Evolutionary conservation across 2,888 invertebrate genomes (phyloP).

Genomic region (Hydrotaea cyrtoneurina): DNA sequence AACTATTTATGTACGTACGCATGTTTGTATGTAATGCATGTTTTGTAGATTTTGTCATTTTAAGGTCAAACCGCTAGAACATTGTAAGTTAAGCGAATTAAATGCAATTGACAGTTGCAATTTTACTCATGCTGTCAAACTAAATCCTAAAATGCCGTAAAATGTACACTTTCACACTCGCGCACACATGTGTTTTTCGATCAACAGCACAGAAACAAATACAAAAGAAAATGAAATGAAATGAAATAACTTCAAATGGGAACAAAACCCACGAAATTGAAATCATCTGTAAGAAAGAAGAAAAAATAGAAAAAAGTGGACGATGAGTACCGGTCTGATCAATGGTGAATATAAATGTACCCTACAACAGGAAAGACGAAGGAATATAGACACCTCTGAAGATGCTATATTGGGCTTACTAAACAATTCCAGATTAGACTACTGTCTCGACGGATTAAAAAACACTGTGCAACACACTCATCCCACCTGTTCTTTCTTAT

Average conservation of each 20-base stretch:
- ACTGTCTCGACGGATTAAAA: too few species aligned
- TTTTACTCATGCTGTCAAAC: conserved; percentile 77
- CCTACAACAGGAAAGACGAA: too few species aligned
- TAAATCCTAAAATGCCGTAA: conserved; percentile 75
- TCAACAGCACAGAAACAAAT: background rate
- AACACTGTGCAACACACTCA: too few species aligned
- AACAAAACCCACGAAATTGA: conserved; percentile 55
- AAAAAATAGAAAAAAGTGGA: background rate
- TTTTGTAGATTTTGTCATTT: conserved; percentile 53
- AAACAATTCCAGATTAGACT: too few species aligned
- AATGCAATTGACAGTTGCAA: conserved; percentile 80
- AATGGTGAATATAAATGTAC: too few species aligned
- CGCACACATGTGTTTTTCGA: background rate
- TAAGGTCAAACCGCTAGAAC: conserved; percentile 68
- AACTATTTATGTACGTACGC: background rate
- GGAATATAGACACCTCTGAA: too few species aligned
- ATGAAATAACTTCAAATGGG: conserved; percentile 30
- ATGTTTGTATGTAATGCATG: background rate
- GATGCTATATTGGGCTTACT: too few species aligned
- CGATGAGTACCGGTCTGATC: too few species aligned
- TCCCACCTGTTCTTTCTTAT: too few species aligned
- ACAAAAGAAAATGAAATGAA: background rate
- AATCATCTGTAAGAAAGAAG: conserved; percentile 52
- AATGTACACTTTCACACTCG: conserved; percentile 53
- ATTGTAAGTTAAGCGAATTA: conserved; percentile 72